Evolutionary conservation across 1,140 invertebrate species (phyloP), one percentile per base, ranked within the genome.

Genomic region (Drosophila azteca): DNA sequence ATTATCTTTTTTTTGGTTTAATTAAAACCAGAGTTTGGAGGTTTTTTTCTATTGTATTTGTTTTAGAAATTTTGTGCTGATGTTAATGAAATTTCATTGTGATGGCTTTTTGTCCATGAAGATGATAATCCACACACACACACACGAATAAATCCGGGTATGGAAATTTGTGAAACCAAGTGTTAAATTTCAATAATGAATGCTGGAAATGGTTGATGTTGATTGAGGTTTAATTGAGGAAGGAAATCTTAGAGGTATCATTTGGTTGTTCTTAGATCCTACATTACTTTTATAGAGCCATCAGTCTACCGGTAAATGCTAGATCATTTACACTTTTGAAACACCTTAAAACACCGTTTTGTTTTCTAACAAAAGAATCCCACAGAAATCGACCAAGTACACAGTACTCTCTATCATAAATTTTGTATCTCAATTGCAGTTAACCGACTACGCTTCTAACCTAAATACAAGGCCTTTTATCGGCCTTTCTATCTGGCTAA

Each of bases 151-250:
- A 62, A 71, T 55, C 78, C 57, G 49, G 52, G 41, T 83, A 78
- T 81, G 79, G 59, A 72, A 82, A 81, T 69, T 65, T 81, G 73
- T 82, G 62, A 68, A 77, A 50, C 79, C 41, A 77, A 72, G 73
- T 81, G 78, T 70, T 59, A 81, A 77, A 80, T 71, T 65, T 51
- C 48, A 77, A 76, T 81, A 66, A 59, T 50, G 39, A 54, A 54
- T 51, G 22, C 39, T 39, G 51, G 39, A 49, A 45, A 35, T 11
- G 6, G 39, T 20, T 63, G 26, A 26, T 4, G 24, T 26, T 26
- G 24, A 26, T 26, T 20, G 17, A 20, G 24, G 4, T 26, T 26
- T 26, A 26, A 26, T 26, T 26, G 24, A 26, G 35, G 35, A 35
- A 35, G 3, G 3, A 35, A 35, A 35, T 35, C 31, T 35, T 35